Conservation (phyloP, 2,888 invertebrate species). For the Acronicta aceris region DNA sequence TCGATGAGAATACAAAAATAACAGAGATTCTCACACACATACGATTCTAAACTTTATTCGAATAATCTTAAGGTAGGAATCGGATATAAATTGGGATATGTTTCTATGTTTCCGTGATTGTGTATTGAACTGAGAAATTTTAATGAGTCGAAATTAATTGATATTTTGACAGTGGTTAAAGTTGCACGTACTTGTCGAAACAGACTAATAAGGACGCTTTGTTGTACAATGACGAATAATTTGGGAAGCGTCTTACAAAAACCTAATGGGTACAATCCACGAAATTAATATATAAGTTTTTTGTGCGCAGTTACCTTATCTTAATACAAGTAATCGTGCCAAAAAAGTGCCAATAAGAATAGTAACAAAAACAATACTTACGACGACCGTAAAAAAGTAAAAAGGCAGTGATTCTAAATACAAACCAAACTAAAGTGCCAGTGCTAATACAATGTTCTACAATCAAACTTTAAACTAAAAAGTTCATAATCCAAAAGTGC, state of each 20-base stretch:
- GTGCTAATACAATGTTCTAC: conserved; percentile 1
- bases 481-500: conserved; percentile 5
- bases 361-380: conserved; percentile 8
- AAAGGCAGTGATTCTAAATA: conserved; percentile 8
- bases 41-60: conserved; percentile 49
- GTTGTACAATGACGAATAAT: conserved; percentile 50
- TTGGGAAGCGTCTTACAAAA: conserved; percentile 29
- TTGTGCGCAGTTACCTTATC: conserved; percentile 13
- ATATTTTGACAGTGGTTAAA: conserved; percentile 73
- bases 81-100: conserved; percentile 12
- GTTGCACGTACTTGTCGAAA: conserved; percentile 62
- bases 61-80: conserved; percentile 32
- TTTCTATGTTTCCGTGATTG: conserved; percentile 43
- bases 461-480: conserved; percentile 13
- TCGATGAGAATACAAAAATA: conserved; percentile 78
- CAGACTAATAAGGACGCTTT: conserved; percentile 54
- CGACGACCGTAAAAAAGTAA: conserved; percentile 6
- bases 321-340: conserved; percentile 6
- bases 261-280: no score
- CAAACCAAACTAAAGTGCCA: conserved; percentile 14
- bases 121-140: conserved; percentile 68
- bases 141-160: conserved; percentile 80
- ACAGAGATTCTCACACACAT: conserved; percentile 21
- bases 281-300: conserved; percentile 10
- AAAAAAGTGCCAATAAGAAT: conserved; percentile 16